Conservation (phyloP, 2,113 vertebrate genomes). For the Hymenochirus boettgeri region DNA sequence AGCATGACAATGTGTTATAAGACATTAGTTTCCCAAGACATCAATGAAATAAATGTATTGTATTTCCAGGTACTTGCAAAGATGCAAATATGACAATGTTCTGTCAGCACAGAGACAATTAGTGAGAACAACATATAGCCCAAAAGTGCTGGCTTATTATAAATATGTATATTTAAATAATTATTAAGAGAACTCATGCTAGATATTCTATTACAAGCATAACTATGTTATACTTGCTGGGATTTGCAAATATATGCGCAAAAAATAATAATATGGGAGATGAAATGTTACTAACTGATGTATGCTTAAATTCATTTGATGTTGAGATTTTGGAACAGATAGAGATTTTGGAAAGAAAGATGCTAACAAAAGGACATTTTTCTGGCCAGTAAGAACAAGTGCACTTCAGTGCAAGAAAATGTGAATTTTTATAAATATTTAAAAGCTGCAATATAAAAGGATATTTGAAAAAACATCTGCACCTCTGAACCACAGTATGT, state of each 20-base stretch:
- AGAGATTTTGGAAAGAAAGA: no score
- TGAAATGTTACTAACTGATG: no score
- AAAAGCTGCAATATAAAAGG: no score
- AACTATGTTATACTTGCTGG: not conserved
- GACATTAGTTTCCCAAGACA: slow-evolving; percentile 47
- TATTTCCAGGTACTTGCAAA: slow-evolving; percentile 38
- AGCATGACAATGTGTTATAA: slow-evolving; percentile 53
- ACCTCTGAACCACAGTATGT: no score
- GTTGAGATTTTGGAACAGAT: no score
- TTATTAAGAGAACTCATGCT: slow-evolving; percentile 6
- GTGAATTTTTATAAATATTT: no score
- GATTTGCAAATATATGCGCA: not conserved
- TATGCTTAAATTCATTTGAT: no score
- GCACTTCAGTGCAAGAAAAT: no score
- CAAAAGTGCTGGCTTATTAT: slow-evolving; percentile 34
- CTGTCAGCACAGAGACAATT: slow-evolving; percentile 40
- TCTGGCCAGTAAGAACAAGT: no score
- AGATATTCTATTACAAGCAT: slow-evolving; percentile 2
- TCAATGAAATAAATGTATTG: slow-evolving; percentile 34
- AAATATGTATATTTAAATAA: not conserved
- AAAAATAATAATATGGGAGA: no score
- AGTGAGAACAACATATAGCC: slow-evolving; percentile 24
- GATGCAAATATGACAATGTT: slow-evolving; percentile 28
- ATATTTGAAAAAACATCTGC: no score
- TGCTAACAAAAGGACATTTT: no score